Evolutionary conservation across 2,113 vertebrate species (phyloP).

Genomic region (Cinclus cinclus): DNA sequence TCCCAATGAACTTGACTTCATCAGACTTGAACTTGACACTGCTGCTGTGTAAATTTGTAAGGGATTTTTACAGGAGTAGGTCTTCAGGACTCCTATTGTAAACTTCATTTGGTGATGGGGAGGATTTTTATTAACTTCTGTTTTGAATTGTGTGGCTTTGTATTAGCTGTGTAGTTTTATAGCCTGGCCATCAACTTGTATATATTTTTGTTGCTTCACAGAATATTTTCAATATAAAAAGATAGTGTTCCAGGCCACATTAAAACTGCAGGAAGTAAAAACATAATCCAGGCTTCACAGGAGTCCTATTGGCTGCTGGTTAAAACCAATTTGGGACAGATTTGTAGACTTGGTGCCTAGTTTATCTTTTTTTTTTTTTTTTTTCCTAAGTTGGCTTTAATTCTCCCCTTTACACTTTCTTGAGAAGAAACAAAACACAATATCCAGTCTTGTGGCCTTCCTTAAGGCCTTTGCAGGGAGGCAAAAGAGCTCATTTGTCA

Average conservation of each 20-base stretch:
- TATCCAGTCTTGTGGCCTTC: conserved; percentile 21
- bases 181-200: background rate
- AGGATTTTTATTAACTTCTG: background rate
- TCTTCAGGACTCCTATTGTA: background rate
- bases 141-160: background rate
- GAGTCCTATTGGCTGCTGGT: background rate
- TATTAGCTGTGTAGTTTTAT: background rate
- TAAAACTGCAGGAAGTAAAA: background rate
- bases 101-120: background rate
- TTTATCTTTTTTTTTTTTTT: background rate
- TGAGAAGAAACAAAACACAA: background rate
- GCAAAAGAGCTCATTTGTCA: conserved; percentile 51
- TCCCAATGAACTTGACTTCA: background rate
- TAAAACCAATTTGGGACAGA: background rate
- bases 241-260: background rate
- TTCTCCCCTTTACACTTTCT: background rate
- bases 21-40: background rate
- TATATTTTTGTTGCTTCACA: background rate
- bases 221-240: background rate
- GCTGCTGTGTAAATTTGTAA: background rate
- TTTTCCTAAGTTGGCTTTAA: background rate
- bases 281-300: background rate
- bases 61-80: rapidly evolving
- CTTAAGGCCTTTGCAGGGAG: background rate
- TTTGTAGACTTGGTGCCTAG: background rate